Evolutionary conservation across 2,113 vertebrate genomes (phyloP), one percentile per base, ranked within the genome.

Genomic region (Syngnathus floridae): DNA sequence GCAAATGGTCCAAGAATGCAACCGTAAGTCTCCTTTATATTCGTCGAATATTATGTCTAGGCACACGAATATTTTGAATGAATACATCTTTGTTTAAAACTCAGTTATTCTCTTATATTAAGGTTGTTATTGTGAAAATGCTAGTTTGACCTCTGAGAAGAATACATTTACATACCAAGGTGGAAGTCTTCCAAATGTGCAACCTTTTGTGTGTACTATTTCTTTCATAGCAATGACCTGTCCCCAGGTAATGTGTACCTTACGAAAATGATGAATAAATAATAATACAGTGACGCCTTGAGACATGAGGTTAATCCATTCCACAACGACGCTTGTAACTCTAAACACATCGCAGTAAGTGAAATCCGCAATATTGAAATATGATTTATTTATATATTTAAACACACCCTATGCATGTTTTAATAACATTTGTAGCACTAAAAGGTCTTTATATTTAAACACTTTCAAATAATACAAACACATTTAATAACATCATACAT

Each of bases 11-110:
- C 73, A 64, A 16, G 79, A 80, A 19, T 81, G 83, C 49, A 81
- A 87, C 72, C 57, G 90, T 91, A 73, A 90, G 89, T 86, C 35
- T 57, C 62, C 69, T 17, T 37, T 5, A n/a, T 38, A 7, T 58
- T 21, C 14, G 11, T 64, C 56, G 54, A 36, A 60, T 35, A 49
- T 62, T 37, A 2, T 17, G 8, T 31, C 35, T 56, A 35, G 4
- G 6, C 26, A 35, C 16, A 35, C 17, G 8, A 21, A n/a, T 51
- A 51, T n/a, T 56, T 38, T 11, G 3, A 17, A 57, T 36, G 31
- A 19, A 57, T 57, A 9, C 31, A 1, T 58, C 16, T 16, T 58
- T 59, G 57, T 38, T n/a, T n/a, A 54, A 54, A 54, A 54, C 0
- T 22, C 51, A 26, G 3, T 13, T 35, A 7, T 56, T 31, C 13